Evolutionary conservation across 2,888 invertebrate genomes (phyloP).

Genomic region (Nephrotoma guestfalica): DNA sequence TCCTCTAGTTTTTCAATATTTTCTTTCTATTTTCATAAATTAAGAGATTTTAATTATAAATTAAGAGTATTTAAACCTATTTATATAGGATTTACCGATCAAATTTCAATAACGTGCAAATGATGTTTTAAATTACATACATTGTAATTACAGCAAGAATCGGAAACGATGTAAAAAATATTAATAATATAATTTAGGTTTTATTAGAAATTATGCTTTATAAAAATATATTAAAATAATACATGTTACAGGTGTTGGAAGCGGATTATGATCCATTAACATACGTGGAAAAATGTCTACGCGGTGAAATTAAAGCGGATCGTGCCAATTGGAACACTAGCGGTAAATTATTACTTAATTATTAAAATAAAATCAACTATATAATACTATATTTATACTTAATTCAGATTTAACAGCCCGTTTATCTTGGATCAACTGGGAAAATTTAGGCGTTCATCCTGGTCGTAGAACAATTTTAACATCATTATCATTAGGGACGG

Average conservation of each 20-base stretch:
- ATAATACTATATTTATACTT: not conserved
- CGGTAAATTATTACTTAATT: conserved; percentile 41
- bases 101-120: no score
- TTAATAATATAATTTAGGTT: not conserved
- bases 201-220: not conserved
- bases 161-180: no score
- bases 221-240: not conserved
- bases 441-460: conserved; percentile 88
- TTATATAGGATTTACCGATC: no score
- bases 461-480: conserved; percentile 71
- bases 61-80: no score
- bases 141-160: no score
- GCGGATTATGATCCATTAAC: conserved; percentile 84
- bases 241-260: conserved; percentile 45
- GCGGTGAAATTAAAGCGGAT: conserved; percentile 79
- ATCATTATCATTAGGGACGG: conserved; percentile 62
- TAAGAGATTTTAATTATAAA: no score
- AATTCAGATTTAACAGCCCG: conserved; percentile 81
- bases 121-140: no score
- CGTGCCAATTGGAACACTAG: conserved; percentile 93
- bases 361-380: not conserved
- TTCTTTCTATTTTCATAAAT: no score
- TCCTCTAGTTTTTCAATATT: no score
- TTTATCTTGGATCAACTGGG: conserved; percentile 98
- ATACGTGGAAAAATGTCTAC: conserved; percentile 82